A percentile compares a stretch with the other conserved stretches of the same genome.
phyloP scores from a whole-genome alignment of 2,888 invertebrate species.

The Pammene fasciana region DNA sequence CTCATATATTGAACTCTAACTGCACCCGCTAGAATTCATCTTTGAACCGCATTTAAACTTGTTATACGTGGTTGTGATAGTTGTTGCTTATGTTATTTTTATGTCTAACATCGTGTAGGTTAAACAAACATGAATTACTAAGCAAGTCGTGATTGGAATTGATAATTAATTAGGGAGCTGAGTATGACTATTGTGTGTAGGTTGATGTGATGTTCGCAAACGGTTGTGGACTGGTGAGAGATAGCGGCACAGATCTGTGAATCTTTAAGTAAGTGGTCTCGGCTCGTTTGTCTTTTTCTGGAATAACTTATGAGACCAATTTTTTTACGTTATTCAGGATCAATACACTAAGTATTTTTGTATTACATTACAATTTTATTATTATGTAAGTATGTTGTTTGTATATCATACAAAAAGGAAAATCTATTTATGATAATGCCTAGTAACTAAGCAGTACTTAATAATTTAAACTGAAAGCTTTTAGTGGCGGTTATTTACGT shows the following conservation, averaged over 20 bases:
- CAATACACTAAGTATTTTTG: too few species aligned
- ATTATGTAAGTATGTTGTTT: too few species aligned
- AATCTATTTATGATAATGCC: too few species aligned
- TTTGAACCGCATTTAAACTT: conserved; percentile 22
- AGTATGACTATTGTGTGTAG: conserved; percentile 45
- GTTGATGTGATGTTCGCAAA: conserved; percentile 29
- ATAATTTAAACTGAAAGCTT: too few species aligned
- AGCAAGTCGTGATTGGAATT: conserved; percentile 44
- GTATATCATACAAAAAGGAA: too few species aligned
- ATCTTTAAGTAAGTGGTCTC: neutral
- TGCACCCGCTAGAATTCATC: neutral
- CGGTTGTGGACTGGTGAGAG: neutral
- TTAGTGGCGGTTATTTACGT: too few species aligned
- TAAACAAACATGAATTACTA: conserved; percentile 50
- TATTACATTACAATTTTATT: too few species aligned
- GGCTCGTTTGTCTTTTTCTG: neutral
- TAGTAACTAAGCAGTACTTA: too few species aligned
- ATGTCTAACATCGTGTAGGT: conserved; percentile 55
- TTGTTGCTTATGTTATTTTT: conserved; percentile 53
- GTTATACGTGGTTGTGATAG: conserved; percentile 8
- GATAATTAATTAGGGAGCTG: conserved; percentile 41
- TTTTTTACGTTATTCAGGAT: too few species aligned
- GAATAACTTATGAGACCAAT: too few species aligned
- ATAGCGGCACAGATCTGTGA: neutral
- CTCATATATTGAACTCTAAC: neutral